Conservation (phyloP, 2,888 invertebrate species). For the Altica lythri region DNA sequence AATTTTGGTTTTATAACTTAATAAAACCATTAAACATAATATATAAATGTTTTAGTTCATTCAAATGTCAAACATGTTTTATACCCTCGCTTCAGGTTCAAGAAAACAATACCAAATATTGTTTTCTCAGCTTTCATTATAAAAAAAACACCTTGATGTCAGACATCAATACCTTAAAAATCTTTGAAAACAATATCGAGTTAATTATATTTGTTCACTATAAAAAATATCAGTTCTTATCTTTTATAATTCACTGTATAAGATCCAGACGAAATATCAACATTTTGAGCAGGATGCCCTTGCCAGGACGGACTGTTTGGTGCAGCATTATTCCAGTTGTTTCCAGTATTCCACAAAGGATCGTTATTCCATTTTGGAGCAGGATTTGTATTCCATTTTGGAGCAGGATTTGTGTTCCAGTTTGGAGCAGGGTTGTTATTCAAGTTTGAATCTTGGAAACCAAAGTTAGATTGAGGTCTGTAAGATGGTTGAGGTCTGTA, state of each 20-base stretch:
- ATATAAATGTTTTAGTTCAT: too few relatives aligned
- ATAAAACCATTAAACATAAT: too few relatives aligned
- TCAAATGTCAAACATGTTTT: too few relatives aligned
- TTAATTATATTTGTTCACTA: background rate
- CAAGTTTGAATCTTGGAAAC: constrained; percentile 43
- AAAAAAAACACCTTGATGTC: too few relatives aligned
- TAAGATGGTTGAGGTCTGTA: constrained; percentile 51
- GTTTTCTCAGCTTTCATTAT: too few relatives aligned
- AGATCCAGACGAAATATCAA: constrained; percentile 75
- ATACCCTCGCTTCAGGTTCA: too few relatives aligned
- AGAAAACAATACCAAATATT: too few relatives aligned
- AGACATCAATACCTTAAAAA: background rate
- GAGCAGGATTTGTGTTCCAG: constrained; percentile 41
- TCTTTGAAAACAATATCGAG: too few relatives aligned
- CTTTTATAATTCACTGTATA: constrained; percentile 73
- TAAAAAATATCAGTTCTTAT: constrained; percentile 35
- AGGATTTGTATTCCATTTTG: constrained; percentile 27
- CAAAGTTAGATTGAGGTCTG: constrained; percentile 54
- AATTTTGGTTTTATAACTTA: too few relatives aligned
- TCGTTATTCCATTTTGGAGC: constrained; percentile 36
- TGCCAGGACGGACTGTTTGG: constrained; percentile 41
- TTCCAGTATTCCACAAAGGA: constrained; percentile 40
- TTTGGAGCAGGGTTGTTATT: constrained; percentile 34
- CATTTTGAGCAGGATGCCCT: constrained; percentile 74
- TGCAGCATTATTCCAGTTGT: constrained; percentile 10